Conservation (phyloP, 2,797 vertebrate genomes). For the Fistularia commersonii region DNA sequence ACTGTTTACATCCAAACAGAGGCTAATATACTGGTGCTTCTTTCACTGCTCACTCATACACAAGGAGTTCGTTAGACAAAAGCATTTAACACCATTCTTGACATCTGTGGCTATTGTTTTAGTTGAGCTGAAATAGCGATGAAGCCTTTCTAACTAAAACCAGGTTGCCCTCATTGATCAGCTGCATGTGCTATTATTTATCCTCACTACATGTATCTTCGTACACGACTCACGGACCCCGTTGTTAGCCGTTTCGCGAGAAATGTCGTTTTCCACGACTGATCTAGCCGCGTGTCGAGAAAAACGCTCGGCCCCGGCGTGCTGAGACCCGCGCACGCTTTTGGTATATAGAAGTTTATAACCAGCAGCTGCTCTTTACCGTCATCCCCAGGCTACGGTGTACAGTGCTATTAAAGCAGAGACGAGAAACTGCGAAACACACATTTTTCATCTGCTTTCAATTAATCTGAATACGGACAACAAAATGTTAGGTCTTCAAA, state of each 20-base stretch:
- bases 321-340: constrained; percentile 37
- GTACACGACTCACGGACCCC: background rate
- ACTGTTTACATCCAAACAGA: background rate
- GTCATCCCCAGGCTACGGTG: constrained; percentile 13
- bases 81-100: background rate
- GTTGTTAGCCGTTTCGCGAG: constrained; percentile 18
- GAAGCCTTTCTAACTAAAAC: background rate
- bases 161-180: constrained; percentile 10
- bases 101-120: background rate
- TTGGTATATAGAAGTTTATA: constrained; percentile 30
- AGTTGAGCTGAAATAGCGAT: background rate
- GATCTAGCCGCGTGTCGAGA: constrained; percentile 29
- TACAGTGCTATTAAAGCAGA: constrained; percentile 8
- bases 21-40: background rate
- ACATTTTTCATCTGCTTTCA: constrained; percentile 1
- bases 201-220: constrained; percentile 9
- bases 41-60: too few relatives aligned
- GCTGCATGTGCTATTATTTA: constrained; percentile 39
- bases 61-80: background rate
- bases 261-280: constrained; percentile 34
- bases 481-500: too few relatives aligned
- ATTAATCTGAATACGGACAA: too few relatives aligned
- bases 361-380: constrained; percentile 48
- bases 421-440: constrained; percentile 1
- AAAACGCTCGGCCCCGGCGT: constrained; percentile 28